Percentiles rank a stretch among this genome's conserved stretches.
Evolutionary conservation across 2,113 vertebrate species (phyloP).

Genomic region (Larimichthys crocea): DNA sequence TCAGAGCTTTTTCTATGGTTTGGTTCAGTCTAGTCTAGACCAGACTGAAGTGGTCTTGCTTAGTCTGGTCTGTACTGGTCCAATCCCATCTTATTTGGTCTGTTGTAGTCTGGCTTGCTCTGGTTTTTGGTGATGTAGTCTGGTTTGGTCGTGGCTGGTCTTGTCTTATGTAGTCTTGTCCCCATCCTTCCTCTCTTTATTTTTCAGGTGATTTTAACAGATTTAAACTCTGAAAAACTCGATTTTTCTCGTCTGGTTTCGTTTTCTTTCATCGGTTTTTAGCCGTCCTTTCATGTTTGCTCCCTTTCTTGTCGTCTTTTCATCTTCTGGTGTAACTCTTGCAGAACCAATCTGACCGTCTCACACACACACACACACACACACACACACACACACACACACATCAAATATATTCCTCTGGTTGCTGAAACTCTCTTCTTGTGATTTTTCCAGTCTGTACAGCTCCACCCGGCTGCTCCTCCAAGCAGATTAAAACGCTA

Average conservation of each 20-base stretch:
- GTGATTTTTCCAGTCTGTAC: conserved; percentile 16
- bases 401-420: conserved; percentile 45
- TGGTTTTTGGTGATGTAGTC: neutral
- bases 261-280: conserved; percentile 49
- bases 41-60: too few species aligned
- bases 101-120: neutral
- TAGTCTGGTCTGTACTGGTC: neutral
- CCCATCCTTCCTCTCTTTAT: neutral
- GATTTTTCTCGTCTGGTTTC: conserved; percentile 3
- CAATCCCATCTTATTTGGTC: neutral
- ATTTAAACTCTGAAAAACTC: conserved; percentile 20
- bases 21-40: neutral
- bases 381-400: conserved; percentile 31
- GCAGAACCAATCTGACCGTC: conserved; percentile 63
- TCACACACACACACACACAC: conserved; percentile 29
- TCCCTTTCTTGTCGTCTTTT: conserved; percentile 64
- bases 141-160: neutral
- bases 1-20: neutral
- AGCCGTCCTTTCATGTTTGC: conserved; percentile 70
- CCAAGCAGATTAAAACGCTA: conserved; percentile 59
- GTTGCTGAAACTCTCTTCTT: conserved; percentile 40
- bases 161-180: neutral
- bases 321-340: conserved; percentile 71
- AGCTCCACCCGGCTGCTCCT: conserved; percentile 47
- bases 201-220: conserved; percentile 30